These are phyloP conservation scores for Prietella phreatophila DNA, from an alignment of 2,113 vertebrate species.

Conservation along the genomic window DNA sequence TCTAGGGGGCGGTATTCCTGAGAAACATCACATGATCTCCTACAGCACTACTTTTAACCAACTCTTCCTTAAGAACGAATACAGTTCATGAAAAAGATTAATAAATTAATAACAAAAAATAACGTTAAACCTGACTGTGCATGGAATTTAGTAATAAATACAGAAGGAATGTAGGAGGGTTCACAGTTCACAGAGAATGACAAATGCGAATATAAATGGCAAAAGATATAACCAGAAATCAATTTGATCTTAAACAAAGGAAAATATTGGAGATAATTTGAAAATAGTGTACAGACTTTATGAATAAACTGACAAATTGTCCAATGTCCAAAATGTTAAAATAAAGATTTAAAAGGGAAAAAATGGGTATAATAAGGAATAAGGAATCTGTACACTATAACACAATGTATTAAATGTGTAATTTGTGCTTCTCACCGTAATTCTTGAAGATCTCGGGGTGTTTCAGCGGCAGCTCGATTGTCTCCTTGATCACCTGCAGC, in stretches of 20 bases:
- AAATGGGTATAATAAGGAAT: not conserved
- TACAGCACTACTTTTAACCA: not conserved
- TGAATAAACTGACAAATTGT: not conserved
- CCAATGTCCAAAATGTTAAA: not conserved
- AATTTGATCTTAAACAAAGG: not conserved
- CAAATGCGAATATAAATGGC: not conserved
- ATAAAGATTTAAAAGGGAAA: not conserved
- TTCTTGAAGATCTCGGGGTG: conserved; percentile 84
- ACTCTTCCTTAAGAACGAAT: not conserved
- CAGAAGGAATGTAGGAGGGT: not conserved
- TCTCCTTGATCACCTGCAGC: conserved; percentile 84
- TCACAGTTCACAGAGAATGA: not conserved
- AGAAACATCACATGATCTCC: conserved; percentile 29
- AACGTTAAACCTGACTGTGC: not conserved
- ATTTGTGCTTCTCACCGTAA: conserved; percentile 76
- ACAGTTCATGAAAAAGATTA: not conserved
- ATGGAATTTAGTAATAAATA: not conserved
- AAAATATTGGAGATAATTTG: not conserved
- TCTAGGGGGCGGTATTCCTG: conserved; percentile 87
- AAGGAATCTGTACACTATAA: not conserved
- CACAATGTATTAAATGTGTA: not conserved
- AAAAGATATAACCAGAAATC: not conserved
- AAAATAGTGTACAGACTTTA: not conserved
- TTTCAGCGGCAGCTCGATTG: conserved; percentile 89
- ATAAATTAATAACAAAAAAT: not conserved